A percentile compares a stretch with the other conserved stretches of the same genome.
These are phyloP conservation scores for Bubo scandiacus DNA, from an alignment of 2,113 vertebrate genomes.

Conservation along the genomic window DNA sequence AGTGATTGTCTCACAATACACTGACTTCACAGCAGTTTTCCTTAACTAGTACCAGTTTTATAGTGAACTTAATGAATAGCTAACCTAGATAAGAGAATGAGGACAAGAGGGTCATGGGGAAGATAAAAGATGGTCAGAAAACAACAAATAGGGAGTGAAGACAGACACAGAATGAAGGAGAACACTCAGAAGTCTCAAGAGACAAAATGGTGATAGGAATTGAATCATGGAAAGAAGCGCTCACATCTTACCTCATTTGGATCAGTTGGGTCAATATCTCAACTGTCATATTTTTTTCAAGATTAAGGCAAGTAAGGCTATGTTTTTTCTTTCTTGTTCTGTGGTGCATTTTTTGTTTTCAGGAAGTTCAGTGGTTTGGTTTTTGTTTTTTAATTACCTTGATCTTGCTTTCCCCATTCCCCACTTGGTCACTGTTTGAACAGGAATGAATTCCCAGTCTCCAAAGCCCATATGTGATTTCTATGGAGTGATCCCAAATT, in stretches of 20 bases:
- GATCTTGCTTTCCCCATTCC: conserved; percentile 11
- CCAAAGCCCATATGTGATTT: conserved; percentile 67
- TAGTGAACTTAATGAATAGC: not conserved
- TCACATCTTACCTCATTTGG: not conserved
- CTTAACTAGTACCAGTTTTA: not conserved
- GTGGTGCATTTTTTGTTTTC: not conserved
- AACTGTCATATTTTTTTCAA: not conserved
- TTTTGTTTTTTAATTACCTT: not conserved
- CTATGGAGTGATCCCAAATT: conserved; percentile 62
- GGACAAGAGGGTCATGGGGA: not conserved
- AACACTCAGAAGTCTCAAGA: not conserved
- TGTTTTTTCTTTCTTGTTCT: not conserved
- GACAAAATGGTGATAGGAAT: not conserved
- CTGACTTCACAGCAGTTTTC: not conserved
- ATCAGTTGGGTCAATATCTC: not conserved
- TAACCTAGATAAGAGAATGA: not conserved
- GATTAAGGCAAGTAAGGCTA: not conserved
- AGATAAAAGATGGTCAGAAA: not conserved
- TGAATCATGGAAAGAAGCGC: not conserved
- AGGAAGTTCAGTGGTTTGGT: not conserved
- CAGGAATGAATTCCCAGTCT: conserved; percentile 66
- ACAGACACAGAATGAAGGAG: not conserved
- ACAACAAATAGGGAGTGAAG: not conserved
- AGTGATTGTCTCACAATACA: not conserved
- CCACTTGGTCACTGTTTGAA: conserved; percentile 58